Conservation (phyloP, 1,140 invertebrate genomes). For the Apis cerana region DNA sequence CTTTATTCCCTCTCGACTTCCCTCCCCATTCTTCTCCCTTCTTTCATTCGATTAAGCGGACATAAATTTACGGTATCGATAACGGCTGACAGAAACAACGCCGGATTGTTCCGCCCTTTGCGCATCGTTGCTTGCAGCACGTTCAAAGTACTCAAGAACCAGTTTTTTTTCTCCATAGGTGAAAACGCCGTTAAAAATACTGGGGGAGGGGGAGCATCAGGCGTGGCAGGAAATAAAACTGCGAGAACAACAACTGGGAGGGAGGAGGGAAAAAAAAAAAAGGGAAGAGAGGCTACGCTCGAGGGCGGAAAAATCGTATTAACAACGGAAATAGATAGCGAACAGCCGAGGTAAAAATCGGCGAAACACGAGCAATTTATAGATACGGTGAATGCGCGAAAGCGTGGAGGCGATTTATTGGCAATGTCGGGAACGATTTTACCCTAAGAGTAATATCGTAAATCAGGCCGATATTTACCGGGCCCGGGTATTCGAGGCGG, state of each 20-base stretch:
- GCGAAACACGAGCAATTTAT: conserved; percentile 25
- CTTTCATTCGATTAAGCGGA: background rate
- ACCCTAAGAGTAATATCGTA: conserved; percentile 1
- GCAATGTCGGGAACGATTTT: background rate
- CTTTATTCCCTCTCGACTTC: background rate
- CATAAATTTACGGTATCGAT: conserved; percentile 7
- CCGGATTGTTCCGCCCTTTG: background rate
- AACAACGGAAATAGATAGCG: conserved; percentile 35
- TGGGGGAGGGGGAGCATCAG: conserved; percentile 8
- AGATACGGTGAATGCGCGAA: conserved; percentile 19
- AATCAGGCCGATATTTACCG: background rate
- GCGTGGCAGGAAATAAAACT: conserved; percentile 28
- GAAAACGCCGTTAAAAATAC: conserved; percentile 47
- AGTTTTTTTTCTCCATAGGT: conserved; percentile 7
- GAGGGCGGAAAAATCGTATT: conserved; percentile 42
- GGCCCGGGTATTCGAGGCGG: background rate
- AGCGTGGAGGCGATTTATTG: conserved; percentile 23
- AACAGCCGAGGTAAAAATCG: conserved; percentile 18
- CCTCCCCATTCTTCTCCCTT: background rate
- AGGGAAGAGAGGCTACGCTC: background rate
- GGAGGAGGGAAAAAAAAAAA: too few relatives aligned
- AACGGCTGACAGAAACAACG: background rate
- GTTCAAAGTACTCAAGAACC: conserved; percentile 15
- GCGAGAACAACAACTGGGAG: background rate
- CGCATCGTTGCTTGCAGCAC: conserved; percentile 13